Base-by-base conservation (phyloP, 2,888 invertebrate species). In the Cataglyphis albicans region DNA sequence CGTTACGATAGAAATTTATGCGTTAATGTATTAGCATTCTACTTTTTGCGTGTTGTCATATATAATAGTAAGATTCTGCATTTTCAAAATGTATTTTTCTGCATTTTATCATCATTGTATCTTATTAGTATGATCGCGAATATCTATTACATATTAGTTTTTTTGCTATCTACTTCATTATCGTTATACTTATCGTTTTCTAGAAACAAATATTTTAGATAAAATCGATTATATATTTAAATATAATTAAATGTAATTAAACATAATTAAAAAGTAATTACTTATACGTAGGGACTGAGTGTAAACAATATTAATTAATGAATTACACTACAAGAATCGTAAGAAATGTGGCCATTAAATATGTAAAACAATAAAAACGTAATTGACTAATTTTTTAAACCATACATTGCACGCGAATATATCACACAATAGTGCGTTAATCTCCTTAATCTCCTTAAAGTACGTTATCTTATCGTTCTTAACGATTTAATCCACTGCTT, bases 381-480 rank as follows among this genome's bases (percentile, higher is more conserved):
- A 70, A 78, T 7, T 35, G 32, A 38, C 12, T n/a, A 68, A 18
- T 59, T 70, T 44, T 15, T 57, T 15, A n/a, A 59, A 70, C 7
- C 21, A n/a, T 7, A 25, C 18, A 75, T 18, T 21, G n/a, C 10
- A 32, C 29, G 32, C 29, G 15, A 21, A 12, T 41, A 67, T 78
- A 59, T 29, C 44, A 44, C 44, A 44, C 55, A 55, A 15, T 57
- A 68, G 57, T 59, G 32, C 57, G 72, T 72, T 78, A 78, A 78
- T 78, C 57, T 32, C 18, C 7, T 72, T 78, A 78, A 78, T 78
- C 57, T 32, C 18, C 7, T 70, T 70, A 78, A 70, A 59, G 1
- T 55, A 29, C 78, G 78, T 89, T 87, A 89, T 88, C 88, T 89
- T 87, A 89, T 87, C 87, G 59, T 73, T 68, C 67, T 29, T 68